Percentiles rank a stretch among this genome's conserved stretches.
These are phyloP conservation scores for Neoarius graeffei DNA, from an alignment of 2,113 vertebrate genomes.

Conservation along the genomic window DNA sequence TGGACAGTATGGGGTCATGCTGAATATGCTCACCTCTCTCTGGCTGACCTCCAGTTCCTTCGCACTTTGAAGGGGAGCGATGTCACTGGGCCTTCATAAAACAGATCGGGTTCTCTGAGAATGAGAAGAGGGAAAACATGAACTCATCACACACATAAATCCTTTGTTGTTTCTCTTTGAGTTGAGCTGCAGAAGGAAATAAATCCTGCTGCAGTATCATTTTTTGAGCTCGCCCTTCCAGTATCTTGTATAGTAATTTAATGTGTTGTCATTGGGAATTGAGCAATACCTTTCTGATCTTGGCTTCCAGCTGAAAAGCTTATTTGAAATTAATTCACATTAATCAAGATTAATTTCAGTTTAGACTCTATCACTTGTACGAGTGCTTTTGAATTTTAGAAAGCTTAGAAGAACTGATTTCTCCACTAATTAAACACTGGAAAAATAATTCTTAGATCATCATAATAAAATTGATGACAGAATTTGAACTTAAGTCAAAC, in stretches of 20 bases:
- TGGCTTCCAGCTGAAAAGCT: neutral
- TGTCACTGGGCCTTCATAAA: conserved; percentile 60
- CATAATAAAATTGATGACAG: neutral
- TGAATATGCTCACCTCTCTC: conserved; percentile 56
- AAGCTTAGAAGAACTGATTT: neutral
- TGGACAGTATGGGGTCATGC: conserved; percentile 58
- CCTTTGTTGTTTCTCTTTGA: conserved; percentile 67
- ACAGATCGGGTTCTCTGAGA: conserved; percentile 68
- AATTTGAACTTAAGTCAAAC: neutral
- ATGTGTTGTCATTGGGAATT: conserved; percentile 47
- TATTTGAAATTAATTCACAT: conserved; percentile 9
- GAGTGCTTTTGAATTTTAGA: neutral
- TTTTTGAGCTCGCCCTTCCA: conserved; percentile 63
- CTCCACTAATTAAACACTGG: neutral
- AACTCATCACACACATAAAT: conserved; percentile 69
- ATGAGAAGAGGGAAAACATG: conserved; percentile 45
- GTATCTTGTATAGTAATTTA: conserved; percentile 41
- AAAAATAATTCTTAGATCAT: neutral
- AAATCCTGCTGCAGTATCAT: conserved; percentile 67
- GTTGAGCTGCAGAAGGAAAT: conserved; percentile 66
- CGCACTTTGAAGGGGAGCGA: conserved; percentile 46
- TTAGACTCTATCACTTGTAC: neutral
- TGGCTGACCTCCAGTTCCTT: conserved; percentile 59
- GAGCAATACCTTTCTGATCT: neutral
- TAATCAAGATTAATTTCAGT: neutral